Evolutionary conservation across 23 tunicate genomes (phyloP), one percentile per base, ranked within the genome.

Genomic region (Halocynthia aurantium): DNA sequence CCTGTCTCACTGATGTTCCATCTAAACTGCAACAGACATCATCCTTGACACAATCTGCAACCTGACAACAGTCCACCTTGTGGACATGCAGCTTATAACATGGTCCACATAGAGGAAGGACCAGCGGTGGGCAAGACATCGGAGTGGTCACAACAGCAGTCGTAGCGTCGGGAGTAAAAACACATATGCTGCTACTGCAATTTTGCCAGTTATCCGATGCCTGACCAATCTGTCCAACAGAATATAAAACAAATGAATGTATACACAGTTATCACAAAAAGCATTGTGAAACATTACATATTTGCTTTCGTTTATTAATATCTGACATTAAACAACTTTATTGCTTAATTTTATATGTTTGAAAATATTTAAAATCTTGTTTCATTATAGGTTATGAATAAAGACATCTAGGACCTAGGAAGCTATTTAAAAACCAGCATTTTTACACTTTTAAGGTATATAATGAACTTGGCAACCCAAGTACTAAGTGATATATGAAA

Each of bases 31-130:
- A 91, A 55, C 97, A 91, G 4, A 91, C 87, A 50, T 81, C 91
- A 66, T 84, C 87, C 8, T 89, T 89, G n/a, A 91, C 90, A 57
- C 97, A 91, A 13, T 63, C 70, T 75, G 84, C 88, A 31, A 17
- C 54, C 8, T 76, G 84, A 66, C 97, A 91, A 70, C 97, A 91
- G 18, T 84, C 68, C 17, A 72, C 69, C 56, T 76, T 55, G 0
- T 57, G 21, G 8, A 69, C 52, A 15, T 51, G 20, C 4, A 91
- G 22, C 50, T 70, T 53, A 81, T 85, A 91, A 57, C 97, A 91
- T 5, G 97, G 65, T 11, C 81, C 68, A 61, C 97, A 91, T 6
- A 52, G 51, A 6, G 77, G 81, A 0, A 72, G 44, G 8, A 62
- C 75, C 6, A 71, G 40, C 8, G 75, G 67, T 7, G 82, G 77